Conservation (phyloP, 2,888 invertebrate genomes). For the Agrypnus murinus region DNA sequence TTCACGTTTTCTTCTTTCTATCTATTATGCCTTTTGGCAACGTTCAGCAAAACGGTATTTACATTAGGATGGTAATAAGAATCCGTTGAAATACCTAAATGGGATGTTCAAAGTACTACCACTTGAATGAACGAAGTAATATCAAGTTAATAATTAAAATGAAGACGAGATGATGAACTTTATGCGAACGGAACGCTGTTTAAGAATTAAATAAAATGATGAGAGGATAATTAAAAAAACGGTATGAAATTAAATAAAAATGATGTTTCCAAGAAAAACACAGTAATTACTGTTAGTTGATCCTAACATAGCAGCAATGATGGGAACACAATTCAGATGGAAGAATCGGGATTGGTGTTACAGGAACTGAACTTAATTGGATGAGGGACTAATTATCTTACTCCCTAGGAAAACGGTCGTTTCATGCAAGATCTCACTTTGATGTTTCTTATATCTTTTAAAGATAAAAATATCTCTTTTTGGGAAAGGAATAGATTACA, state of each 20-base stretch:
- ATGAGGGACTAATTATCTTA: slow-evolving; percentile 28
- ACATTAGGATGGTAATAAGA: slow-evolving; percentile 9
- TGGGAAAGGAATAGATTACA: too few relatives aligned
- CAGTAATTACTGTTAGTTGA: background rate
- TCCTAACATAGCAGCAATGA: background rate
- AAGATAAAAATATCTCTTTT: too few relatives aligned
- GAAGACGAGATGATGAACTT: background rate
- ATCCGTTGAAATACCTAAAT: slow-evolving; percentile 18
- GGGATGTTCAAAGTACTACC: slow-evolving; percentile 19
- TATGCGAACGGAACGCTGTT: slow-evolving; percentile 9
- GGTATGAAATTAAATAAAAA: background rate
- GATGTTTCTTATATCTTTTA: slow-evolving; percentile 12
- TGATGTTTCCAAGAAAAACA: background rate
- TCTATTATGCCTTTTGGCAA: slow-evolving; percentile 19
- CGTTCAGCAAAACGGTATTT: slow-evolving; percentile 17
- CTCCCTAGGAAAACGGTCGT: slow-evolving; percentile 10
- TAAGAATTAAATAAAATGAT: background rate
- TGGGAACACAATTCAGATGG: slow-evolving; percentile 10
- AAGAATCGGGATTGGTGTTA: slow-evolving; percentile 7
- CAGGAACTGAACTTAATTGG: slow-evolving; percentile 21
- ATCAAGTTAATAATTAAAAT: slow-evolving; percentile 14
- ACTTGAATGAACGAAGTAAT: slow-evolving; percentile 5
- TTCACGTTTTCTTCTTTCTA: slow-evolving; percentile 12
- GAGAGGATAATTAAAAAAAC: background rate
- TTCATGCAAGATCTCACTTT: slow-evolving; percentile 30